Conservation (phyloP, 1,140 invertebrate genomes). For the Gerris buenoi region DNA sequence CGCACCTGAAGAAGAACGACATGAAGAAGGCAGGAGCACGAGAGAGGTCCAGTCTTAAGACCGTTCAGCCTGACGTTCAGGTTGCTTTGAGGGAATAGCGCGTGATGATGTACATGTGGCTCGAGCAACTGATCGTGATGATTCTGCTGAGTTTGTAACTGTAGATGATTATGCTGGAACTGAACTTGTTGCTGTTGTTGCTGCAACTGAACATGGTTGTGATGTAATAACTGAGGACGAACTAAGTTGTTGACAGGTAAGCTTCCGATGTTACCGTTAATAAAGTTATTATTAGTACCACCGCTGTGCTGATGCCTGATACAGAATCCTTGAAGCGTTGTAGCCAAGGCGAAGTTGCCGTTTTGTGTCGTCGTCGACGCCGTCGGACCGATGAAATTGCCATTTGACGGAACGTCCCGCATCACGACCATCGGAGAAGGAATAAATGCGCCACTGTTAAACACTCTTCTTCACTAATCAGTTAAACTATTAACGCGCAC, state of each 20-base stretch:
- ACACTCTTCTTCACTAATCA: too few relatives aligned
- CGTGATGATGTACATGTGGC: neutral
- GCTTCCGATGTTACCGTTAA: neutral
- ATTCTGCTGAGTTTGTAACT: neutral
- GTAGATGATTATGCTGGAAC: neutral
- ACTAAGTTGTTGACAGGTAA: neutral
- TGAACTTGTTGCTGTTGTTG: neutral
- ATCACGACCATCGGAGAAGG: neutral
- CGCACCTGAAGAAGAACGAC: constrained; percentile 28
- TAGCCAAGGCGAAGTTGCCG: neutral
- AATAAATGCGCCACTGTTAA: neutral
- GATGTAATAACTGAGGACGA: neutral
- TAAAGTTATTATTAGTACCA: neutral
- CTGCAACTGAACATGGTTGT: neutral
- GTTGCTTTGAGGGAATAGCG: neutral
- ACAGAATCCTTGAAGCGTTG: neutral
- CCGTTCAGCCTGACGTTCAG: neutral
- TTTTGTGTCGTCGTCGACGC: neutral
- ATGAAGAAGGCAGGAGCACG: constrained; percentile 26
- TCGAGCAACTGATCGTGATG: neutral
- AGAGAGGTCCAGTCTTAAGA: constrained; percentile 19
- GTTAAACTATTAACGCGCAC: too few relatives aligned
- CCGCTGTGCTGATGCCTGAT: neutral
- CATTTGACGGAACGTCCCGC: neutral
- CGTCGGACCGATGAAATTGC: neutral